Percentiles rank a stretch among this genome's conserved stretches.
phyloP scores from a whole-genome alignment of 2,113 vertebrate species.

The Cinclus mexicanus region DNA sequence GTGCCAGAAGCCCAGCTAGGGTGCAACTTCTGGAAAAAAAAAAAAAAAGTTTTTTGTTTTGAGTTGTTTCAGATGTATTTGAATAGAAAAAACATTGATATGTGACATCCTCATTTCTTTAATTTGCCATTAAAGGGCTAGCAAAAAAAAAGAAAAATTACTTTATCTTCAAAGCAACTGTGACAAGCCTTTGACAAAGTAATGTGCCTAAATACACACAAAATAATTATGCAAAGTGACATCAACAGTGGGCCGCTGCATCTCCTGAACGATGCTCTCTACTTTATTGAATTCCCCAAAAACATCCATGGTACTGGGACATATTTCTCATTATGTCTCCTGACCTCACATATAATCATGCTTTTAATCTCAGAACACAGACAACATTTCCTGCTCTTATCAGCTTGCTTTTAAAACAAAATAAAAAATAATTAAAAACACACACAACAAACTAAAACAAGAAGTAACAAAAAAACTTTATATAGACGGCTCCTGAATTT shows the following conservation, averaged over 20 bases:
- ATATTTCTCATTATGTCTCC: neutral
- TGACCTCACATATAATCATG: neutral
- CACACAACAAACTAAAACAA: neutral
- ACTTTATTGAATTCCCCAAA: neutral
- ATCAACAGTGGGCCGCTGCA: neutral
- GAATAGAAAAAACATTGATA: neutral
- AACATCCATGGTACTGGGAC: neutral
- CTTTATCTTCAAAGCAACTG: neutral
- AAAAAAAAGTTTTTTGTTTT: neutral
- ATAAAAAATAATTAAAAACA: neutral
- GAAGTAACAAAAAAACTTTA: neutral
- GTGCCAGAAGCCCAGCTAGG: neutral
- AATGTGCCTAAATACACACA: neutral
- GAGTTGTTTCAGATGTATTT: neutral
- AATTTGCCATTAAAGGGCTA: neutral
- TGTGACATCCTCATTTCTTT: neutral
- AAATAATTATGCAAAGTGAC: neutral
- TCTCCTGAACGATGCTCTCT: neutral
- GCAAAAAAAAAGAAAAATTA: neutral
- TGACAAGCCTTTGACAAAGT: neutral
- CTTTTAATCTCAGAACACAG: accelerated
- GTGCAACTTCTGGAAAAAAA: neutral
- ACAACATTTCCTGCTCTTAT: neutral
- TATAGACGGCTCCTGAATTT: accelerated
- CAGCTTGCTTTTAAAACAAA: neutral